phyloP scores from a whole-genome alignment of 2,797 vertebrate species.

The Diceros bicornis region DNA sequence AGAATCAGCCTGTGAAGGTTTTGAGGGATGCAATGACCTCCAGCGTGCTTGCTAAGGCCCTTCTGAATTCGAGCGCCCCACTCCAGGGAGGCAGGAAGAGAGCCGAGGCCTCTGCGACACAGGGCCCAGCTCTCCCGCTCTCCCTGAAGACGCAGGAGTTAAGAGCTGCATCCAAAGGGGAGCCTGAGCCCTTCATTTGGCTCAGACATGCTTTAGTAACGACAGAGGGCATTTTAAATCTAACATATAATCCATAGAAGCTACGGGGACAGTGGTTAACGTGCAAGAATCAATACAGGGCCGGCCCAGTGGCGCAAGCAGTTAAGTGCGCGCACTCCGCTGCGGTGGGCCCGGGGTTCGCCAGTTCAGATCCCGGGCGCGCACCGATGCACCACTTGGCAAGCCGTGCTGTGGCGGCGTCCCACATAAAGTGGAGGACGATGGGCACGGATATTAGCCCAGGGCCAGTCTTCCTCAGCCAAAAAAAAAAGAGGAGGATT shows the following conservation, averaged over 20 bases:
- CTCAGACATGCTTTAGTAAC: neutral
- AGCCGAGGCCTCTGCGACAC: neutral
- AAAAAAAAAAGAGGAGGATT: too few relatives aligned
- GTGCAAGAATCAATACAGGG: neutral
- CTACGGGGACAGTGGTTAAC: neutral
- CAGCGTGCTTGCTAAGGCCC: neutral
- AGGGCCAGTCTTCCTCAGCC: too few relatives aligned
- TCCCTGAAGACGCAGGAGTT: neutral
- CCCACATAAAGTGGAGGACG: too few relatives aligned
- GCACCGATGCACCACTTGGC: too few relatives aligned
- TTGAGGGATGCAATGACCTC: neutral
- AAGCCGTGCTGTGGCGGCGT: too few relatives aligned
- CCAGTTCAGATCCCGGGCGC: too few relatives aligned
- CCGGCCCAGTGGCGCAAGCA: too few relatives aligned
- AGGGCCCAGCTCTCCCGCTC: neutral
- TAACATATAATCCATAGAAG: neutral
- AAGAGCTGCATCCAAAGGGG: neutral
- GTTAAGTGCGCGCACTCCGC: too few relatives aligned
- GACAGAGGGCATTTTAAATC: neutral
- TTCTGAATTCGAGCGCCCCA: neutral
- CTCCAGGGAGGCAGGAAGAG: neutral
- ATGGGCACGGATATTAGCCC: too few relatives aligned
- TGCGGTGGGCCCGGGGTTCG: too few relatives aligned
- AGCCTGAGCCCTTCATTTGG: neutral
- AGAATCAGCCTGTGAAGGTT: neutral